Evolutionary conservation across 2,113 vertebrate genomes (phyloP).

Genomic region (Leptobrachium leishanense): DNA sequence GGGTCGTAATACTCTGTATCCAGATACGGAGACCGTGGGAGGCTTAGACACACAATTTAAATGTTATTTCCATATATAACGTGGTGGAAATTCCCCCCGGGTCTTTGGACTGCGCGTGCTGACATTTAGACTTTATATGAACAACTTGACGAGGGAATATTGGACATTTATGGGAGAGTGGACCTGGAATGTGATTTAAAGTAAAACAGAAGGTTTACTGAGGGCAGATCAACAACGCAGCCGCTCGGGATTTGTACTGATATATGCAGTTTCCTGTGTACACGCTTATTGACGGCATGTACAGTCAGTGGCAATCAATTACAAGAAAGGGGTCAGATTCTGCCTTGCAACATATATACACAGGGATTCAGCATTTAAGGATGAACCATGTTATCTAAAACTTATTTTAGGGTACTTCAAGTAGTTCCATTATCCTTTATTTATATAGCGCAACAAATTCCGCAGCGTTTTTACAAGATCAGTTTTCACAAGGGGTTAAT

Average conservation of each 20-base stretch:
- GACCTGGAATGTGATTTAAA: conserved; percentile 16
- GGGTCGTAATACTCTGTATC: conserved; percentile 2
- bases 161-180: not conserved
- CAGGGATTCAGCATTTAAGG: too few species aligned
- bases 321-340: too few species aligned
- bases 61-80: conserved; percentile 22
- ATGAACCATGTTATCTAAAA: too few species aligned
- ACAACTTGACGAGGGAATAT: not conserved
- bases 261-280: too few species aligned
- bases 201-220: not conserved
- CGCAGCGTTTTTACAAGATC: too few species aligned
- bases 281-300: too few species aligned
- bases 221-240: not conserved
- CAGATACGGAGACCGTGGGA: not conserved
- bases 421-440: too few species aligned
- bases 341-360: too few species aligned
- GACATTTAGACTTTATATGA: conserved; percentile 31
- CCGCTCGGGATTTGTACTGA: not conserved
- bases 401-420: too few species aligned
- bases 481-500: too few species aligned
- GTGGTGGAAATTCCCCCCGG: conserved; percentile 6
- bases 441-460: too few species aligned
- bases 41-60: conserved; percentile 24
- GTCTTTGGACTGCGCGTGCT: conserved; percentile 10
- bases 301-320: too few species aligned